Evolutionary conservation across 2,113 vertebrate genomes (phyloP), one percentile per base, ranked within the genome.

Genomic region (Megaleporinus macrocephalus): DNA sequence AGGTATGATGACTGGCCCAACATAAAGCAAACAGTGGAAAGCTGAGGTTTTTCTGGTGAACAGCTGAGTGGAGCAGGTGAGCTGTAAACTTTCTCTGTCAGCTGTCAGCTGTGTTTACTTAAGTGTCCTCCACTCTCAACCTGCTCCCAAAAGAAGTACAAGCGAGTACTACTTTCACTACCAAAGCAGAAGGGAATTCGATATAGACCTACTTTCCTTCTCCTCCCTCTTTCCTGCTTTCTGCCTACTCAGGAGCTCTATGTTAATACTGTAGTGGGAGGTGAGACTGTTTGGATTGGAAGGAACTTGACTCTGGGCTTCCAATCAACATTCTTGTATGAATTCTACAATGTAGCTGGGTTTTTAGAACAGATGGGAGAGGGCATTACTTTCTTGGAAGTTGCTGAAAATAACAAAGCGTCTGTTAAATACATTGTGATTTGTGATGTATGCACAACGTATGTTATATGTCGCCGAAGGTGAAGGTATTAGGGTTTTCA

Each of bases 31-130:
- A 73, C 53, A 30, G 65, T 61, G 55, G 11, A 71, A 59, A 57
- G 20, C 7, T 30, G n/a, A 18, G 7, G n/a, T 20, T 68, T 7
- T 44, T 47, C 30, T 79, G 69, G 53, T 63, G 49, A 57, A 59
- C 79, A 86, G 79, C 53, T 81, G 69, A 78, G 22, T 70, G 51
- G 61, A 57, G 81, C 73, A 87, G 84, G 57, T 77, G 77, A 85
- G 86, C 44, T 81, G 80, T 77, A 44, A 6, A 53, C 86, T 86
- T 68, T 36, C 53, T n/a, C 16, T 49, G 55, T 33, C 62, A n/a
- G n/a, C n/a, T 73, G 41, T 44, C 41, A 44, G 69, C 78, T 78
- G 72, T 73, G 61, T 77, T 83, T 68, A 24, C 57, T 69, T 61
- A 24, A 53, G 47, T n/a, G 62, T 44, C 27, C 20, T 55, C 26